Evolutionary conservation across 2,888 invertebrate genomes (phyloP).

Genomic region (Drosophila flavopinicola): DNA sequence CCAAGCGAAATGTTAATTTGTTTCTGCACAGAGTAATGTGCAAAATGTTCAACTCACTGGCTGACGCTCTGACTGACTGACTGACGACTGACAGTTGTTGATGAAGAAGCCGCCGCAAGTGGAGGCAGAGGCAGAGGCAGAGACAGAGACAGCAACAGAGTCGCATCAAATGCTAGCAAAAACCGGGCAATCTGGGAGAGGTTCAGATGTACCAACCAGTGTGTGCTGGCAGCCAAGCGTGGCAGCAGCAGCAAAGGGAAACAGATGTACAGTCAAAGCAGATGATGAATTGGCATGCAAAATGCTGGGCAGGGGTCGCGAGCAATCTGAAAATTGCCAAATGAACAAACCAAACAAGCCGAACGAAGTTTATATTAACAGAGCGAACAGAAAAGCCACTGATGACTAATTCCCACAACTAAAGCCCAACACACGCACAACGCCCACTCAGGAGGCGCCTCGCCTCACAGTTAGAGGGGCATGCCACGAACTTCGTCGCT

Average conservation of each 20-base stretch:
- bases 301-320: too few species aligned
- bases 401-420: conserved; percentile 59
- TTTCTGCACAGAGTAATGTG: conserved; percentile 42
- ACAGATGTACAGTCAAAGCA: conserved; percentile 61
- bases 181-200: conserved; percentile 42
- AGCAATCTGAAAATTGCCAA: conserved; percentile 4
- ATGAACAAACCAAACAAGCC: conserved; percentile 6
- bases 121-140: too few species aligned
- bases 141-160: too few species aligned
- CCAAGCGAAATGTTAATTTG: conserved; percentile 63
- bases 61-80: conserved; percentile 20
- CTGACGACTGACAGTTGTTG: conserved; percentile 64
- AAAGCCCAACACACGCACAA: conserved; percentile 37
- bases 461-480: neutral
- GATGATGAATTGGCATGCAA: conserved; percentile 71
- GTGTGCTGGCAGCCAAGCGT: conserved; percentile 40
- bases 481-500: conserved; percentile 1
- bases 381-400: conserved; percentile 9
- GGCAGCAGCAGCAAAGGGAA: conserved; percentile 25
- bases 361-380: conserved; percentile 42
- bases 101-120: conserved; percentile 42
- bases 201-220: conserved; percentile 19
- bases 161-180: conserved; percentile 11
- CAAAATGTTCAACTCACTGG: conserved; percentile 47
- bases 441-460: conserved; percentile 35